Evolutionary conservation across 2,888 invertebrate genomes (phyloP).

Genomic region (Patella ulyssiponensis): DNA sequence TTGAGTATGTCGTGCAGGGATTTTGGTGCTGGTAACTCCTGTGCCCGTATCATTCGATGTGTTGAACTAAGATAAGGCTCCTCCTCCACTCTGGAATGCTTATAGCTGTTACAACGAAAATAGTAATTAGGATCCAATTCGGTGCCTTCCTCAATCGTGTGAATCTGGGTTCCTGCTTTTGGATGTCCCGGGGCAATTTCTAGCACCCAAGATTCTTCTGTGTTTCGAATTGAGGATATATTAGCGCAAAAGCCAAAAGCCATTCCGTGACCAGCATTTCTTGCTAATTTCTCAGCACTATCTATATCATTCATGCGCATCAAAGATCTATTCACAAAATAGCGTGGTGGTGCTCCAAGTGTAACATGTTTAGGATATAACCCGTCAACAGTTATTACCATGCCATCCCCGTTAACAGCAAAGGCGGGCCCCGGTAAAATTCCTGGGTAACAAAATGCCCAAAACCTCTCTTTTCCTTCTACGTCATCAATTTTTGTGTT

Average conservation of each 20-base stretch:
- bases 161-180: constrained; percentile 1
- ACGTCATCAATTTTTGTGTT: constrained; percentile 22
- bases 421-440: constrained; percentile 14
- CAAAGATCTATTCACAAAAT: constrained; percentile 19
- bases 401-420: constrained; percentile 15
- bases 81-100: constrained; percentile 11
- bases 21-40: background rate
- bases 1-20: constrained; percentile 1
- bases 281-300: background rate
- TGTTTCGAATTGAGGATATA: constrained; percentile 11
- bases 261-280: constrained; percentile 15
- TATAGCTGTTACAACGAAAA: constrained; percentile 17
- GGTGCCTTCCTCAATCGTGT: constrained; percentile 5
- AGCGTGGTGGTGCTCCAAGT: background rate
- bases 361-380: background rate
- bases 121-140: constrained; percentile 3
- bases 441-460: constrained; percentile 20
- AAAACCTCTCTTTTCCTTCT: constrained; percentile 16
- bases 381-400: constrained; percentile 1
- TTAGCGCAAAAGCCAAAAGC: constrained; percentile 8
- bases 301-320: constrained; percentile 10
- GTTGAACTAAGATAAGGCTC: constrained; percentile 3
- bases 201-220: background rate
- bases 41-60: background rate
- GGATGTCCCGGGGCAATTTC: constrained; percentile 11